These are phyloP conservation scores for Dendrolimus punctatus DNA, from an alignment of 1,140 invertebrate species.

Conservation along the genomic window DNA sequence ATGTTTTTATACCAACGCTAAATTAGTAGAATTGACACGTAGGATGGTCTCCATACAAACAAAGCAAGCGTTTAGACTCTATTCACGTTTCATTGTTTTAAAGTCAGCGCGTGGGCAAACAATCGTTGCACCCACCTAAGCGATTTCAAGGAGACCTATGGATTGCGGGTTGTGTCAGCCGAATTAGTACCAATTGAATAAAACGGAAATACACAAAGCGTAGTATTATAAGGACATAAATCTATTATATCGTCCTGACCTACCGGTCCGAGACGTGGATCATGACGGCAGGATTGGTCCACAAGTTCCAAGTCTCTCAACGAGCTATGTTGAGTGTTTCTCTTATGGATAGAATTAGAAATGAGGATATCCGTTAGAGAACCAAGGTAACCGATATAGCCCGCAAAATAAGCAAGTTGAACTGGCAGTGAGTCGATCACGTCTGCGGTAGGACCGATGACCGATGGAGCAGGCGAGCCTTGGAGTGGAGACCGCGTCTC, in stretches of 20 bases:
- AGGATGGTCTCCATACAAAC: slow-evolving; percentile 29
- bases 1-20: slow-evolving; percentile 9
- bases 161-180: slow-evolving; percentile 36
- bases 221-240: background rate
- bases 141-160: slow-evolving; percentile 24
- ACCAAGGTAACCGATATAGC: too few relatives aligned
- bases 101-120: slow-evolving; percentile 30
- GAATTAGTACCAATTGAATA: slow-evolving; percentile 49
- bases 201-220: slow-evolving; percentile 13
- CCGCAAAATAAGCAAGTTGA: too few relatives aligned
- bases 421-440: too few relatives aligned
- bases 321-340: too few relatives aligned
- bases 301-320: too few relatives aligned
- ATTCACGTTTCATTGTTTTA: slow-evolving; percentile 44
- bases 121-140: slow-evolving; percentile 51
- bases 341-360: too few relatives aligned
- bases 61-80: slow-evolving; percentile 23
- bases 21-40: slow-evolving; percentile 23
- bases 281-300: too few relatives aligned
- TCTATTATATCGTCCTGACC: background rate
- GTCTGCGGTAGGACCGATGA: too few relatives aligned
- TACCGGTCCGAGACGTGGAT: too few relatives aligned
- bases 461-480: too few relatives aligned
- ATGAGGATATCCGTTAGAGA: too few relatives aligned
- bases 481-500: too few relatives aligned